phyloP scores from a whole-genome alignment of 2,888 invertebrate genomes.

The Drosophila demipolita region DNA sequence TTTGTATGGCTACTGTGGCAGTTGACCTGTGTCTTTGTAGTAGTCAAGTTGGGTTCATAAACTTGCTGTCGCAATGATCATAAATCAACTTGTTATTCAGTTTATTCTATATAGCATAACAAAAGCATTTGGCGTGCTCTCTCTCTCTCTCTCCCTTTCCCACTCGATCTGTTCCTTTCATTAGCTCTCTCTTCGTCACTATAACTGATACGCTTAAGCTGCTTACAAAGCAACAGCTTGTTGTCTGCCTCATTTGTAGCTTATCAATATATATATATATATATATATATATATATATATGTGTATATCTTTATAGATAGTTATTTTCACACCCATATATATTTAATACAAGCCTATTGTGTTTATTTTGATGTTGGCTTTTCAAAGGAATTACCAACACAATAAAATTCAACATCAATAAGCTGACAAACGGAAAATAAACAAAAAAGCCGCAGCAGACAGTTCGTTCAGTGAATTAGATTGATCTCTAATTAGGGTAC shows the following conservation, averaged over 20 bases:
- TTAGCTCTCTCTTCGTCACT: slow-evolving; percentile 2
- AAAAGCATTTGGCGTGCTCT: slow-evolving; percentile 35
- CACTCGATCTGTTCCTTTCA: slow-evolving; percentile 1
- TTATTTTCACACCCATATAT: slow-evolving; percentile 4
- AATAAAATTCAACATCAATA: slow-evolving; percentile 10
- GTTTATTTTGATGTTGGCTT: slow-evolving; percentile 44
- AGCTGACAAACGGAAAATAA: slow-evolving; percentile 12
- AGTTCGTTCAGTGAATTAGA: slow-evolving; percentile 3
- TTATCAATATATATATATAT: not conserved
- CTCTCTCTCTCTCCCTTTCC: slow-evolving; percentile 12
- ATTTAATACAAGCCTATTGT: slow-evolving; percentile 8
- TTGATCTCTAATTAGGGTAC: slow-evolving; percentile 10
- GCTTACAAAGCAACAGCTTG: slow-evolving; percentile 38
- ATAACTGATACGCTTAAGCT: slow-evolving; percentile 41
- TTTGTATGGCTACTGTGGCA: slow-evolving; percentile 30
- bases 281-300: slow-evolving; percentile 6
- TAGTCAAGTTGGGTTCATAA: slow-evolving; percentile 62
- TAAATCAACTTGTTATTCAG: slow-evolving; percentile 66
- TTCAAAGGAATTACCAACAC: slow-evolving; percentile 22
- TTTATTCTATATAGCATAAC: slow-evolving; percentile 33
- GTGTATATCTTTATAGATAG: slow-evolving; percentile 4
- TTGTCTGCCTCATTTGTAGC: slow-evolving; percentile 1
- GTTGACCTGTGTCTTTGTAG: slow-evolving; percentile 11
- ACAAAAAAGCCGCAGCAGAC: not conserved
- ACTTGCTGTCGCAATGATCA: slow-evolving; percentile 60